These are phyloP conservation scores for Bujurquina vittata DNA, from an alignment of 2,113 vertebrate genomes.

Conservation along the genomic window DNA sequence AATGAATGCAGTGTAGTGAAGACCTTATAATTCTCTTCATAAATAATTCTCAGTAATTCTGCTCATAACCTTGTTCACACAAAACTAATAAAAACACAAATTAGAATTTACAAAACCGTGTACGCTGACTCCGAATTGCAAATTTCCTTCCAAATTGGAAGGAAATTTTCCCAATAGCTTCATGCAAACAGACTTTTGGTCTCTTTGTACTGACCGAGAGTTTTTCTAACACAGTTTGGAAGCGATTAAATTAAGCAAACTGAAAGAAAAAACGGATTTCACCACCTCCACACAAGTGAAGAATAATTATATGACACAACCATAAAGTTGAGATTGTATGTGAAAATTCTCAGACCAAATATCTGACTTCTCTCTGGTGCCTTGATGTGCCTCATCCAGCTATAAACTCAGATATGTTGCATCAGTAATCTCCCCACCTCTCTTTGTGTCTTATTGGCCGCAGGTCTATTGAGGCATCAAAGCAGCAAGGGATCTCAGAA, in stretches of 20 bases:
- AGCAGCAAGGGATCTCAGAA: conserved; percentile 60
- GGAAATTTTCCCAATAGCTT: background rate
- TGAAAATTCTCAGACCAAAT: conserved; percentile 24
- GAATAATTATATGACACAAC: background rate
- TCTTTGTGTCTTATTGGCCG: conserved; percentile 70
- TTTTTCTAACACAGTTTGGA: background rate
- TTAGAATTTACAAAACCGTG: conserved; percentile 3
- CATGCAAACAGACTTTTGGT: background rate
- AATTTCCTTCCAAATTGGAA: conserved; percentile 14
- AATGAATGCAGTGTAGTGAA: conserved; percentile 14
- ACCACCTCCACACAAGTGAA: background rate
- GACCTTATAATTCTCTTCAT: conserved; percentile 16
- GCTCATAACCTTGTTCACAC: conserved; percentile 4
- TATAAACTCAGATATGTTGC: conserved; percentile 61
- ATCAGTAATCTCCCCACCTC: conserved; percentile 72
- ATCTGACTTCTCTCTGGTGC: conserved; percentile 30
- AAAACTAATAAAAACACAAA: conserved; percentile 16
- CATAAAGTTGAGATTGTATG: conserved; percentile 17
- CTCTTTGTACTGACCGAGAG: background rate
- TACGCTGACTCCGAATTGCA: background rate
- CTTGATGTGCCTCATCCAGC: conserved; percentile 39
- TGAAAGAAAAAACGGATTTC: background rate
- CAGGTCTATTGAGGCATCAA: conserved; percentile 74
- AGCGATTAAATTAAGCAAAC: background rate
- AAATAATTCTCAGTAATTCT: conserved; percentile 14